These are phyloP conservation scores for Oscheius sp. DNA, from an alignment of 2,888 invertebrate genomes.

Conservation along the genomic window DNA sequence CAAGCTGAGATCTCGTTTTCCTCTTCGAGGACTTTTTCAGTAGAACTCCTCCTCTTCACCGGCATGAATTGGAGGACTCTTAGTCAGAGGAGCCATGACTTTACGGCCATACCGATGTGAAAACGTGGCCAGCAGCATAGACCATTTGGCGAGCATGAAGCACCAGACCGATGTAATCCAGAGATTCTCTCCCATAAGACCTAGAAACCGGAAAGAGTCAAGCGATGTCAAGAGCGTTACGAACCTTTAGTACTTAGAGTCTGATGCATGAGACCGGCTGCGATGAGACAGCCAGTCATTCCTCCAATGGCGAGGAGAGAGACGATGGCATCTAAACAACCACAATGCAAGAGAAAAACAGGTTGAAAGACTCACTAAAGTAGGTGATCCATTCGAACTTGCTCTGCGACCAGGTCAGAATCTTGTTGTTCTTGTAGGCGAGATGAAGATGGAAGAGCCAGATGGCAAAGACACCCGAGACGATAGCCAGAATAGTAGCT, in stretches of 20 bases:
- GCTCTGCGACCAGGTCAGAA: constrained; percentile 59
- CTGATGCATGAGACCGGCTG: constrained; percentile 64
- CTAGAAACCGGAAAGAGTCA: constrained; percentile 34
- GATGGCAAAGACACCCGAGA: constrained; percentile 64
- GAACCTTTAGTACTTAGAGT: constrained; percentile 54
- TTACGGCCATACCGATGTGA: constrained; percentile 21
- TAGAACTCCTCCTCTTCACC: constrained; percentile 30
- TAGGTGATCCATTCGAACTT: constrained; percentile 45
- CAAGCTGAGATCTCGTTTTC: constrained; percentile 10
- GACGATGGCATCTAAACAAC: constrained; percentile 46
- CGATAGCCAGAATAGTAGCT: constrained; percentile 63
- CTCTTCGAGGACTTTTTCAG: background rate
- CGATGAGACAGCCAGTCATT: constrained; percentile 62
- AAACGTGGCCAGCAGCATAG: constrained; percentile 34
- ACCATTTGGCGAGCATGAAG: constrained; percentile 68
- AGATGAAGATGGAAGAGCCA: constrained; percentile 65
- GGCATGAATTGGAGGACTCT: constrained; percentile 17
- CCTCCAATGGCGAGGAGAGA: constrained; percentile 58
- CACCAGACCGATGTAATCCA: constrained; percentile 71
- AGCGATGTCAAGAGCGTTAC: constrained; percentile 1
- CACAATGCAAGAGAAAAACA: background rate
- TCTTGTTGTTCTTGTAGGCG: constrained; percentile 65
- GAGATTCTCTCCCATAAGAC: constrained; percentile 65
- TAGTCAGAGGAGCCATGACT: constrained; percentile 31
- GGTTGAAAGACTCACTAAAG: constrained; percentile 41